A percentile compares a stretch with the other conserved stretches of the same genome.
These are phyloP conservation scores for Globodera ellingtonae DNA, from an alignment of 1,140 invertebrate species.

Conservation along the genomic window DNA sequence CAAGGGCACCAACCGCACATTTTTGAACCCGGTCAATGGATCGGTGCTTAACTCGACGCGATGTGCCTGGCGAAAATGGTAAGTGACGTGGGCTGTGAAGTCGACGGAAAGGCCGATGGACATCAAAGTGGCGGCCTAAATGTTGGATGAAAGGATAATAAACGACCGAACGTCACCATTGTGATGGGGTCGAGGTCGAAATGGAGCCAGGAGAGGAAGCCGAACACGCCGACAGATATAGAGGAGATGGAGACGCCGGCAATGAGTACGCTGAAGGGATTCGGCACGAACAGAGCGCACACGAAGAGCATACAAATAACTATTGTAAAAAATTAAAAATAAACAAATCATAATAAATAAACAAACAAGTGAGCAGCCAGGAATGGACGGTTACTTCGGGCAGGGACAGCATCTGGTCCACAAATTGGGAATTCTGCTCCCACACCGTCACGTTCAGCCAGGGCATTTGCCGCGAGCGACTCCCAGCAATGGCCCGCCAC, in stretches of 20 bases:
- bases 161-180: constrained; percentile 63
- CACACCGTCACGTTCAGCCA: constrained; percentile 61
- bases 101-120: constrained; percentile 68
- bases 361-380: constrained; percentile 49
- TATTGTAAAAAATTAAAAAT: too few species aligned
- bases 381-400: constrained; percentile 53
- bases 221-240: constrained; percentile 66
- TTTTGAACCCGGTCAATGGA: constrained; percentile 65
- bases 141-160: not conserved
- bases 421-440: constrained; percentile 63
- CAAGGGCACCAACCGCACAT: constrained; percentile 49
- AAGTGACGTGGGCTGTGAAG: constrained; percentile 67
- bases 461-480: constrained; percentile 25
- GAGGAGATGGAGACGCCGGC: constrained; percentile 66
- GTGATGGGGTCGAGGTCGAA: constrained; percentile 67
- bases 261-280: constrained; percentile 65
- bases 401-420: constrained; percentile 62
- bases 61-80: constrained; percentile 68
- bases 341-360: too few species aligned
- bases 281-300: constrained; percentile 67
- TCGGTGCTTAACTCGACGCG: constrained; percentile 9
- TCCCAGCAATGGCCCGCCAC: constrained; percentile 55
- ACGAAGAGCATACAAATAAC: constrained; percentile 65
- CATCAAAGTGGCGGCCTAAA: constrained; percentile 67
- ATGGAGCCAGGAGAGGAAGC: constrained; percentile 66